Evolutionary conservation across 2,113 vertebrate species (phyloP), one percentile per base, ranked within the genome.

Genomic region (Bubo bubo): DNA sequence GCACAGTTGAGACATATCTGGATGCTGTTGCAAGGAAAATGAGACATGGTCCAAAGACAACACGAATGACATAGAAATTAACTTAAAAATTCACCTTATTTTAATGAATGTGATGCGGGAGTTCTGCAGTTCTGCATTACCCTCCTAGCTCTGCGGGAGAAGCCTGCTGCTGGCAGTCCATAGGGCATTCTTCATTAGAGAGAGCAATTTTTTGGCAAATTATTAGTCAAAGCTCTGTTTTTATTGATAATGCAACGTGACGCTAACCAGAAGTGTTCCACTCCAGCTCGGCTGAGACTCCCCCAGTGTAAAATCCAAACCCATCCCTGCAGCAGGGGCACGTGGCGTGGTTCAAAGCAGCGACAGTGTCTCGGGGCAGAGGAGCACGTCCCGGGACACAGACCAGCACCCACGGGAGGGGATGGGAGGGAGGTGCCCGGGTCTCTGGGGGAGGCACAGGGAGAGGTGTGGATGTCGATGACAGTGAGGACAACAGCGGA

Each of bases 401-500:
- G 72, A 5, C 6, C 47, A 43, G 60, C 28, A 20, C 17, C 41
- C 13, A 21, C 4, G 4, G 68, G 58, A 84, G 12, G 15, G 37
- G 41, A 47, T 9, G 32, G 73, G 37, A 53, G 50, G 52, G 47
- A 68, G 32, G 14, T 6, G 53, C 43, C 45, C 7, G 4, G 18
- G 15, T 1, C 49, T 39, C 52, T 49, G 81, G 37, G 23, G 67
- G 28, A 59, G 47, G 5, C 32, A 56, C 30, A 7, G 13, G 75
- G 14, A 41, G 30, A 9, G 34, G 7, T 5, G 35, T 11, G 58
- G 30, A 13, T 50, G 74, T 8, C n/a, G 67, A 7, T 22, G 56
- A 14, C 16, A 10, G 27, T 4, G 56, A 32, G 26, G 82, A 4
- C 22, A 32, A 32, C 1, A 20, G 60, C 0, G 0, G 52, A 39